These are phyloP conservation scores for Drosophila gunungcola DNA, from an alignment of 1,140 invertebrate species.

Conservation along the genomic window DNA sequence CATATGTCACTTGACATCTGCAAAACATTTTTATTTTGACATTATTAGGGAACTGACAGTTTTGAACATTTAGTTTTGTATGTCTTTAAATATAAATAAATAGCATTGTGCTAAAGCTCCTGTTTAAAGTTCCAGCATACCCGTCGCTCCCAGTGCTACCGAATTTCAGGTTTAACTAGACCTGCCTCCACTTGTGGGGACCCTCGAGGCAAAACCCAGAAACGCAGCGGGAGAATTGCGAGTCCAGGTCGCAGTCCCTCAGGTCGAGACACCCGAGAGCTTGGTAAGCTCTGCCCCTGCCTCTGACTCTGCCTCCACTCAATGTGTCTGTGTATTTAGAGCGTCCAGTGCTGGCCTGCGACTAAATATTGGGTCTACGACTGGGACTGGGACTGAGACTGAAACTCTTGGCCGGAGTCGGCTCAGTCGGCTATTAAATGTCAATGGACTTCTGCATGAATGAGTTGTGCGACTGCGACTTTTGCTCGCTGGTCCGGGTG, in stretches of 20 bases:
- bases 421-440: conserved; percentile 75
- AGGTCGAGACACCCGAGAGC: conserved; percentile 48
- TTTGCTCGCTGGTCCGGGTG: conserved; percentile 36
- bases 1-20: no score
- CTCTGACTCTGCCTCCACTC: conserved; percentile 9
- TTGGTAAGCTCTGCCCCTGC: conserved; percentile 26
- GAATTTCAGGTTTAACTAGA: conserved; percentile 73
- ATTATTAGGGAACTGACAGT: no score
- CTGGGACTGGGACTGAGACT: background rate
- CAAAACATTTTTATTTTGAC: no score
- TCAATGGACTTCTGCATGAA: conserved; percentile 84
- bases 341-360: conserved; percentile 47
- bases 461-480: conserved; percentile 71
- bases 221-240: conserved; percentile 17
- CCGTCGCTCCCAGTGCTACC: conserved; percentile 27
- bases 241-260: conserved; percentile 24
- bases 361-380: conserved; percentile 22
- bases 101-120: no score
- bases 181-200: conserved; percentile 13
- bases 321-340: conserved; percentile 45
- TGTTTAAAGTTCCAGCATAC: background rate
- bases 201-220: conserved; percentile 9
- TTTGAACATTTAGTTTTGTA: no score
- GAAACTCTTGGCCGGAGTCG: background rate
- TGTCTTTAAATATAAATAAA: no score